Conservation (phyloP, 2,797 vertebrate genomes). For the Sphenopsis melanotis region DNA sequence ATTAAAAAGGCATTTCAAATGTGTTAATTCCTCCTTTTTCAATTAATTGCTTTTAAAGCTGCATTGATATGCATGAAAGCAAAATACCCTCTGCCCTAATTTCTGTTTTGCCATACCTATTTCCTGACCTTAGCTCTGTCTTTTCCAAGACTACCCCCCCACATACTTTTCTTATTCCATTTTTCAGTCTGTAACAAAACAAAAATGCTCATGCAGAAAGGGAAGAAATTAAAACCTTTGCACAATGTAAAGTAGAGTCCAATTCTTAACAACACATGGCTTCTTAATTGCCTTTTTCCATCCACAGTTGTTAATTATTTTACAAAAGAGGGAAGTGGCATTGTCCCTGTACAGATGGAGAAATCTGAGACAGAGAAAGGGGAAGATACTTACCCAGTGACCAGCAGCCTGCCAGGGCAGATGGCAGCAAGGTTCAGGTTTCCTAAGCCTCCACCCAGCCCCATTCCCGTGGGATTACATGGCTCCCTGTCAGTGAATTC, state of each 20-base stretch:
- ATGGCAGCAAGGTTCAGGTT: constrained; percentile 38
- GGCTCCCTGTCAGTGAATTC: background rate
- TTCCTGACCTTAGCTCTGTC: background rate
- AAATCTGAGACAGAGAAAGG: constrained; percentile 33
- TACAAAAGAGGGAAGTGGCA: constrained; percentile 54
- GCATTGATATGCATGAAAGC: constrained; percentile 2
- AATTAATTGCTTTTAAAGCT: constrained; percentile 51
- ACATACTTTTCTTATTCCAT: background rate
- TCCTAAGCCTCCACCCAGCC: constrained; percentile 33
- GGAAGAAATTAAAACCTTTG: constrained; percentile 21
- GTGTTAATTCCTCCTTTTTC: constrained; percentile 56
- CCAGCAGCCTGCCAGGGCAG: constrained; percentile 33
- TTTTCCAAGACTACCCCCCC: background rate
- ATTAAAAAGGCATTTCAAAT: constrained; percentile 58
- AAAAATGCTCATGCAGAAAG: background rate
- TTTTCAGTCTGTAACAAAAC: background rate
- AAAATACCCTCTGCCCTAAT: constrained; percentile 24
- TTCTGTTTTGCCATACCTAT: constrained; percentile 13
- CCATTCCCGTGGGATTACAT: background rate
- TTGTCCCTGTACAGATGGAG: constrained; percentile 30
- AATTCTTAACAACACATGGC: background rate
- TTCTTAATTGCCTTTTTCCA: constrained; percentile 32
- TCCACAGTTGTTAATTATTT: constrained; percentile 22
- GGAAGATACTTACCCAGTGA: constrained; percentile 36
- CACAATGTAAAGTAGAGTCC: background rate